Base-by-base conservation (phyloP, 2,797 vertebrate species). In the Sarcoramphus papa region DNA sequence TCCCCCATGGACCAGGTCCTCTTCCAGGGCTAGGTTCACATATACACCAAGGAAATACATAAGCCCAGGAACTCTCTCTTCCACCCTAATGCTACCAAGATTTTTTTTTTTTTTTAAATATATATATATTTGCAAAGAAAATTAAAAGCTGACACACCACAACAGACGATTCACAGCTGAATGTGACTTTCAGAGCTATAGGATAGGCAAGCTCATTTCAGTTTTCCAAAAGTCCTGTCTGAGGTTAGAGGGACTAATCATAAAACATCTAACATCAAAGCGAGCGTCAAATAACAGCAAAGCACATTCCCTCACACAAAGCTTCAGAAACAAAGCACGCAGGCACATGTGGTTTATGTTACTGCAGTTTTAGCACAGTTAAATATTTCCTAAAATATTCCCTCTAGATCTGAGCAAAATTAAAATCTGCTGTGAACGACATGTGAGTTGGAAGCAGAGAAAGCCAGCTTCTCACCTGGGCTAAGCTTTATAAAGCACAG, bases 261-360 rank as follows among this genome's bases (percentile, higher is more conserved):
- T 95, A 95, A 95, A 95, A 87, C 87, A 90, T 91, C 92, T 18
- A 51, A 93, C 95, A 94, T 94, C 97, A 97, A 95, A 97, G 96
- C 2, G 0, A 92, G 92, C 43, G 1, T 95, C 95, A 94, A 89
- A 54, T 74, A 92, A 94, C 93, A 94, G 94, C 89, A 40, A 95
- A 95, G 93, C 93, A 92, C 92, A 92, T 97, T 92, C 88, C 89
- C 96, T 93, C 4, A 4, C 79, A 90, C 84, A 91, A 90, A 96
- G 94, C 97, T 91, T 75, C 87, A 92, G 88, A 90, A 91, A 96
- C 93, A 96, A 95, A 96, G 91, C 92, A 75, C 41, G 3, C 81
- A 85, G 92, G 89, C 95, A 95, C 94, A 94, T 93, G 89, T 95
- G 93, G 85, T 95, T 92, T 88, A 92, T 41, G 85, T 96, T 95